Percentiles rank a stretch among this genome's conserved stretches.
These are phyloP conservation scores for Hylia prasina DNA, from an alignment of 2,113 vertebrate species.

Conservation along the genomic window DNA sequence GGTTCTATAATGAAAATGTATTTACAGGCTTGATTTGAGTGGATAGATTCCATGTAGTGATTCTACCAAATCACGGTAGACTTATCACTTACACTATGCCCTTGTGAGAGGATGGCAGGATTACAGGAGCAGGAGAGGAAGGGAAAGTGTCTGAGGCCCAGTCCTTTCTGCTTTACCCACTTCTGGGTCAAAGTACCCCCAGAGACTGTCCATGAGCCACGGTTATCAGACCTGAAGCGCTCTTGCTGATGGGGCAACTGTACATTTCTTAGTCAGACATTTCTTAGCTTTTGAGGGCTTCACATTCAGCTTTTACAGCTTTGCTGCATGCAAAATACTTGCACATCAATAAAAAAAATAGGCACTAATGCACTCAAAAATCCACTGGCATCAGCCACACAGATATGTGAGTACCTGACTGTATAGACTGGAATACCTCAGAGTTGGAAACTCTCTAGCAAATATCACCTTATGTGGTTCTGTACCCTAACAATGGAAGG, in stretches of 20 bases:
- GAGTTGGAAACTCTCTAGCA: not conserved
- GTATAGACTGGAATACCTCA: not conserved
- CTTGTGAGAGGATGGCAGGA: not conserved
- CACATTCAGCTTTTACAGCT: not conserved
- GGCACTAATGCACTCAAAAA: not conserved
- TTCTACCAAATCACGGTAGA: not conserved
- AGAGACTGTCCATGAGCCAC: not conserved
- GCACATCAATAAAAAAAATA: not conserved
- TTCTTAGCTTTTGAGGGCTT: not conserved
- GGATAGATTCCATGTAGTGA: not conserved
- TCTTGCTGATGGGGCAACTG: not conserved
- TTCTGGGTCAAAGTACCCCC: not conserved
- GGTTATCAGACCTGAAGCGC: not conserved
- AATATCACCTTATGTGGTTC: not conserved
- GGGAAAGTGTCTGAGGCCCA: not conserved
- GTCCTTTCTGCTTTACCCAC: not conserved
- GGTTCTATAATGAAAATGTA: not conserved
- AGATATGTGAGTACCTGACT: not conserved
- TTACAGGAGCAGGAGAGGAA: not conserved
- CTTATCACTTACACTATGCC: not conserved
- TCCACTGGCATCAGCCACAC: accelerated
- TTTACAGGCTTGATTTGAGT: not conserved
- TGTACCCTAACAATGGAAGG: not conserved
- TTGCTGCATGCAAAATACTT: not conserved
- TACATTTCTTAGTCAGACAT: not conserved